phyloP scores from a whole-genome alignment of 2,113 vertebrate species.

The Globicephala melas region DNA sequence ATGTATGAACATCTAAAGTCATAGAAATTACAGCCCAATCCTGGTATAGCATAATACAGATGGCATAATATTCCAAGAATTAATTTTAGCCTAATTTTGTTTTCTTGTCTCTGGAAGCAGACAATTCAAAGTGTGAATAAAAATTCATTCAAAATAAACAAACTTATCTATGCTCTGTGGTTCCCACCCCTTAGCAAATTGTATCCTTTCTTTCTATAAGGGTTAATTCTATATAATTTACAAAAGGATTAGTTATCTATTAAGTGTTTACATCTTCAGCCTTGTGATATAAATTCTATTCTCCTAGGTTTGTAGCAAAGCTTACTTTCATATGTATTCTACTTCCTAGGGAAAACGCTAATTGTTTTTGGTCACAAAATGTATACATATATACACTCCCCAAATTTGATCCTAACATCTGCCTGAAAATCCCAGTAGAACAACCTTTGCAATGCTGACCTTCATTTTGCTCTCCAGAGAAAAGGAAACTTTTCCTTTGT shows the following conservation, averaged over 20 bases:
- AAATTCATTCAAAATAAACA: not conserved
- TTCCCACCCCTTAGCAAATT: not conserved
- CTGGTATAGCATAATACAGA: not conserved
- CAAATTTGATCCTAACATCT: not conserved
- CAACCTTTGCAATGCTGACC: conserved; percentile 29
- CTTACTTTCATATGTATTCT: not conserved
- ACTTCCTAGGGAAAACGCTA: not conserved
- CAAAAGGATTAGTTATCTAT: not conserved
- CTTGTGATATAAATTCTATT: not conserved
- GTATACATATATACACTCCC: not conserved
- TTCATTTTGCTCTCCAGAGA: conserved; percentile 27
- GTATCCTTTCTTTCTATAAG: not conserved
- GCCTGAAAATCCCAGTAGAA: not conserved
- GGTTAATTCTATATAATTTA: not conserved
- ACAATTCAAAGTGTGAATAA: not conserved
- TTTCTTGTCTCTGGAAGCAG: not conserved
- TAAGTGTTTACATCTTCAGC: not conserved
- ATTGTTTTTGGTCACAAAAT: not conserved
- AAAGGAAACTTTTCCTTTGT: not conserved
- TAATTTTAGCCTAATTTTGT: not conserved
- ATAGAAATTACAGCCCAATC: not conserved
- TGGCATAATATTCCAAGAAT: not conserved
- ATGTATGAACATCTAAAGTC: not conserved
- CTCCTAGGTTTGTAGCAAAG: not conserved
- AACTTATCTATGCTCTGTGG: not conserved